A percentile compares a stretch with the other conserved stretches of the same genome.
phyloP scores from a whole-genome alignment of 2,113 vertebrate genomes.

The Motacilla alba region DNA sequence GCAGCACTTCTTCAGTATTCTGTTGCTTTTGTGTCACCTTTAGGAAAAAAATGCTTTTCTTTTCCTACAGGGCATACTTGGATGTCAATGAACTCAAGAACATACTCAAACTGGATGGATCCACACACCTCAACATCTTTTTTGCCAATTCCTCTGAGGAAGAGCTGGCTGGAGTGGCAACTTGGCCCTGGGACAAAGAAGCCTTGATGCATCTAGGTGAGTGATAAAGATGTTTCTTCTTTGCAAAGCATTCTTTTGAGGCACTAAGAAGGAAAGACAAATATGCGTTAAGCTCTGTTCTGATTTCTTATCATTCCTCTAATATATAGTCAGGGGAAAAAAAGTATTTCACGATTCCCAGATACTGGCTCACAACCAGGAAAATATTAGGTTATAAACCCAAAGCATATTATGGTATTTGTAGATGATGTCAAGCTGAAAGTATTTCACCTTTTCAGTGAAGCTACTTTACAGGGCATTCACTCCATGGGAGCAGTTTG shows the following conservation, averaged over 20 bases:
- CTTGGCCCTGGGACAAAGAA: constrained; percentile 99
- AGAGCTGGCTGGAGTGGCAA: constrained; percentile 94
- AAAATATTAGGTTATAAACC: constrained; percentile 76
- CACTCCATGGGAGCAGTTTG: constrained; percentile 19
- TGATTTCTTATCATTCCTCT: constrained; percentile 47
- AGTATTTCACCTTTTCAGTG: constrained; percentile 76
- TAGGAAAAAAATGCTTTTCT: not conserved
- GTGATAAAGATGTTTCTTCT: constrained; percentile 52
- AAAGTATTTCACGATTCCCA: constrained; percentile 69
- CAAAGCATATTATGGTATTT: constrained; percentile 76
- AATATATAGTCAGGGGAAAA: constrained; percentile 63
- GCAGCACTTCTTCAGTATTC: not conserved
- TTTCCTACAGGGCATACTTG: constrained; percentile 88
- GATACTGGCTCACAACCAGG: constrained; percentile 70
- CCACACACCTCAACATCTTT: constrained; percentile 97
- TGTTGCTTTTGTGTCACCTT: not conserved
- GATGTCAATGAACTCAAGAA: constrained; percentile 97
- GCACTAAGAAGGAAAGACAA: constrained; percentile 42
- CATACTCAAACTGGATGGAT: constrained; percentile 89
- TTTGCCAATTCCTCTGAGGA: constrained; percentile 98
- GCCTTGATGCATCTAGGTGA: constrained; percentile 94
- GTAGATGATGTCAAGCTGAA: constrained; percentile 75
- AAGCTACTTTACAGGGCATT: constrained; percentile 66
- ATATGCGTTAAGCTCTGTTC: constrained; percentile 13
- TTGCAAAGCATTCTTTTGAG: constrained; percentile 41